Evolutionary conservation across 1,140 invertebrate genomes (phyloP).

Genomic region (Periplaneta americana): DNA sequence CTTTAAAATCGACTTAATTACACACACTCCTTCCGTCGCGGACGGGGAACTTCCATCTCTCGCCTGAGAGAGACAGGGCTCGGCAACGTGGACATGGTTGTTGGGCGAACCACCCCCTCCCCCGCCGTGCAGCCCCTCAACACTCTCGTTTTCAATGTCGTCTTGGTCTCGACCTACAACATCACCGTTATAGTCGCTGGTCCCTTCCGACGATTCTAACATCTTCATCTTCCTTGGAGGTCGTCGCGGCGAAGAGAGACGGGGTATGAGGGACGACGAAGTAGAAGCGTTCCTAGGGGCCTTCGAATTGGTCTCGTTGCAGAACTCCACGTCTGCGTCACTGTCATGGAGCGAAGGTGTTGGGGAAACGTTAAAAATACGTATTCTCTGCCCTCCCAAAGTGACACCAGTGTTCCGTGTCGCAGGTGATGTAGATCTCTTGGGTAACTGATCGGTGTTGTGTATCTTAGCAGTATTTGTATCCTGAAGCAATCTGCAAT

Average conservation of each 20-base stretch:
- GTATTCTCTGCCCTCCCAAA: conserved; percentile 42
- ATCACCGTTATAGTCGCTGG: background rate
- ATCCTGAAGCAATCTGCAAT: background rate
- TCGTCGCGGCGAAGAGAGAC: conserved; percentile 27
- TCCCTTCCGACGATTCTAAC: background rate
- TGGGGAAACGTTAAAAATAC: conserved; percentile 39
- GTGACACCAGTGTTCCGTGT: conserved; percentile 31
- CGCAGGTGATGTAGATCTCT: conserved; percentile 30
- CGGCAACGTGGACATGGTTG: no score
- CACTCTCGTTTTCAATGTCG: background rate
- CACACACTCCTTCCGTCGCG: conserved; percentile 9
- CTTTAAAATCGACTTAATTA: conserved; percentile 60
- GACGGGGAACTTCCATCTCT: conserved; percentile 4
- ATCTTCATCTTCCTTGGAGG: conserved; percentile 32
- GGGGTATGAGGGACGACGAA: conserved; percentile 26
- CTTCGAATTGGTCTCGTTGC: background rate
- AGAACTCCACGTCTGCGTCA: background rate
- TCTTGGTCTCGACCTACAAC: background rate
- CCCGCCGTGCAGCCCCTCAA: background rate
- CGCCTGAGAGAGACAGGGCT: background rate
- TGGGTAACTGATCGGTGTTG: conserved; percentile 18
- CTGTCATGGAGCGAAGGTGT: background rate
- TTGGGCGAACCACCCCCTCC: no score
- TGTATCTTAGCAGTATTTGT: background rate
- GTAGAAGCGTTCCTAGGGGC: conserved; percentile 36